Conservation (phyloP, 2,888 invertebrate genomes). For the Geophilus truncorum region DNA sequence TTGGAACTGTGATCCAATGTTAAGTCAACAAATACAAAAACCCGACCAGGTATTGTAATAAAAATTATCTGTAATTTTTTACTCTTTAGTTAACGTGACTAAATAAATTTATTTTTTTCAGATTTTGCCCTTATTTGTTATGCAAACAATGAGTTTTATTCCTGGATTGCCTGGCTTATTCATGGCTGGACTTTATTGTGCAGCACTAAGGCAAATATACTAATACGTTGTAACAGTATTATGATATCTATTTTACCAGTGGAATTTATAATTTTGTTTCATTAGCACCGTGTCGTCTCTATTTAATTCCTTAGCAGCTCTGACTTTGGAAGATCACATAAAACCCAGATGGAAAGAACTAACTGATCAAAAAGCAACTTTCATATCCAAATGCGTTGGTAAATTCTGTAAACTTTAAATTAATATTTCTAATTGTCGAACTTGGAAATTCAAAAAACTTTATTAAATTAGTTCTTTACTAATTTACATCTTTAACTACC, state of each 20-base stretch:
- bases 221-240: no score
- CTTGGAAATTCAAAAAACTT: no score
- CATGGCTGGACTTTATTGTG: conserved; percentile 92
- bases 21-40: not conserved
- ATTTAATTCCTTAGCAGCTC: conserved; percentile 84
- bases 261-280: not conserved
- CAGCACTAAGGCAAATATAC: conserved; percentile 73
- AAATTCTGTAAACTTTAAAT: no score
- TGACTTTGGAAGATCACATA: conserved; percentile 81
- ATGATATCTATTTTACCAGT: not conserved
- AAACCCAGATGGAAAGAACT: no score
- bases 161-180: conserved; percentile 85
- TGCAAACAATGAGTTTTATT: conserved; percentile 68
- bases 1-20: no score
- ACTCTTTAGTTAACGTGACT: no score
- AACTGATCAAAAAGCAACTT: no score
- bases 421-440: no score
- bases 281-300: conserved; percentile 91
- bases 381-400: conserved; percentile 60
- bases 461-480: no score
- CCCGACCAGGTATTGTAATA: not conserved
- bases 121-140: conserved; percentile 82
- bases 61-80: no score
- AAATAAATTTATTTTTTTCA: conserved; percentile 56
- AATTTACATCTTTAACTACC: no score